Evolutionary conservation across 2,797 vertebrate species (phyloP).

Genomic region (Silurus aristotelis): DNA sequence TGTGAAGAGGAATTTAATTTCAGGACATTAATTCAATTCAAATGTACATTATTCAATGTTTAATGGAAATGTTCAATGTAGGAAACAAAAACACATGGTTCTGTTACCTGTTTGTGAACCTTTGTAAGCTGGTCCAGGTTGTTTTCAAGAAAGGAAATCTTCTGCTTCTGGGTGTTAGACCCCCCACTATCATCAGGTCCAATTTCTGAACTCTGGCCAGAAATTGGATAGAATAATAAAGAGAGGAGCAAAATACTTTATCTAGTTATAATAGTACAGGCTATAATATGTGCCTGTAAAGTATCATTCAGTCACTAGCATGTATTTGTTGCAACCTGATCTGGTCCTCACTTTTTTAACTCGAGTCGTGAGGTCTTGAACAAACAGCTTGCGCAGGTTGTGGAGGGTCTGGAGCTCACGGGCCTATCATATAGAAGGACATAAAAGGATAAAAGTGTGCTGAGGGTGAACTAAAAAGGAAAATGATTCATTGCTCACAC

Average conservation of each 20-base stretch:
- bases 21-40: too few species aligned
- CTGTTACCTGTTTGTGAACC: constrained; percentile 92
- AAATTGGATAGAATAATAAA: background rate
- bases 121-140: constrained; percentile 98
- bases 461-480: background rate
- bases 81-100: background rate
- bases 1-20: background rate
- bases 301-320: background rate
- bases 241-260: background rate
- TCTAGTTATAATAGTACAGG: background rate
- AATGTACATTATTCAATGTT: background rate
- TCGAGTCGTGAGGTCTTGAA: constrained; percentile 94
- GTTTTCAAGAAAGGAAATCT: constrained; percentile 98
- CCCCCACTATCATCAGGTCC: constrained; percentile 88
- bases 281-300: background rate
- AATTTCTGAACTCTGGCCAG: constrained; percentile 82
- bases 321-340: background rate
- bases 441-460: background rate
- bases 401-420: constrained; percentile 94
- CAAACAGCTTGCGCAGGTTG: constrained; percentile 95
- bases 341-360: constrained; percentile 87
- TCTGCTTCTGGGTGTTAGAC: constrained; percentile 92
- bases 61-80: too few species aligned
- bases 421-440: constrained; percentile 69
- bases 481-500: background rate